phyloP scores from a whole-genome alignment of 1,140 invertebrate species.

The Diuraphis noxia region DNA sequence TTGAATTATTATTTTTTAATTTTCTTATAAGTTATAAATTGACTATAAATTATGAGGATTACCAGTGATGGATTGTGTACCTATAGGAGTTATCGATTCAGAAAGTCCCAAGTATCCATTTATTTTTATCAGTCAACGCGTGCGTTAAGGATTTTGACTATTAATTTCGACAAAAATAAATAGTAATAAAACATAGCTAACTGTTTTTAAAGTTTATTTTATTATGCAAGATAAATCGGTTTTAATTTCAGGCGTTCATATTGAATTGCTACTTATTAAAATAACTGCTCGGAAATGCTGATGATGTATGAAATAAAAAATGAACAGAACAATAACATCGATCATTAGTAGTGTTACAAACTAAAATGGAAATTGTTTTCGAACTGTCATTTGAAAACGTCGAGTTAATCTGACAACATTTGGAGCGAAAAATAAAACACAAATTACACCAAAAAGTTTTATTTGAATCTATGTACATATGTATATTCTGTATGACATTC shows the following conservation, averaged over 20 bases:
- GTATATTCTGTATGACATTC: not conserved
- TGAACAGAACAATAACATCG: not conserved
- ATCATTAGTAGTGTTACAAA: not conserved
- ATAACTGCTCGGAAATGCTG: not conserved
- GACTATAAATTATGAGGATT: not conserved
- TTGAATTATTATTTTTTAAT: not conserved
- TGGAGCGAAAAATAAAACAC: not conserved
- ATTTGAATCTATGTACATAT: not conserved
- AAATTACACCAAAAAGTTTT: not conserved
- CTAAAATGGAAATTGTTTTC: not conserved
- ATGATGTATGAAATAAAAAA: not conserved
- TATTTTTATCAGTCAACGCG: not conserved
- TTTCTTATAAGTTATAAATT: not conserved
- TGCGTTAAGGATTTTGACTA: not conserved
- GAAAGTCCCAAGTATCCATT: not conserved
- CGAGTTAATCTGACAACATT: conserved; percentile 3
- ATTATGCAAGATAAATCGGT: not conserved
- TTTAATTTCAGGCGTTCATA: not conserved
- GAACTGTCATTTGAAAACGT: not conserved
- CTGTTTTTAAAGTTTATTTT: not conserved
- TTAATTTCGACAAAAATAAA: not conserved
- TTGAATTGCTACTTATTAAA: not conserved
- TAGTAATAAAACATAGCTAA: not conserved
- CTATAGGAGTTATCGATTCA: not conserved
- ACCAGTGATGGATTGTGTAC: not conserved